Evolutionary conservation across 2,888 invertebrate genomes (phyloP).

Genomic region (Cataglyphis cursor): DNA sequence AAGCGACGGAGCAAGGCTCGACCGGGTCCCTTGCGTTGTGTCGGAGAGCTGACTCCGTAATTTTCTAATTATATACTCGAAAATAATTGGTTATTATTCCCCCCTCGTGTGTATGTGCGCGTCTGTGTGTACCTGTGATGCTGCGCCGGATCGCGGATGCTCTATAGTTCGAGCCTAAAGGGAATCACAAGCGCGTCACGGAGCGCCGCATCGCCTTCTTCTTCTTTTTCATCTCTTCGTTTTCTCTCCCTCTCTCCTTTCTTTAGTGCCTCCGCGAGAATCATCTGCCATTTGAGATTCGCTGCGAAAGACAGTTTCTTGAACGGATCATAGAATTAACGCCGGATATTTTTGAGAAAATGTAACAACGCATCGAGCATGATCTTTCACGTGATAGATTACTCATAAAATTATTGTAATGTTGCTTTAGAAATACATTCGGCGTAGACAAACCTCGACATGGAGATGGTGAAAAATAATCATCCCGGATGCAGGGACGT

Average conservation of each 20-base stretch:
- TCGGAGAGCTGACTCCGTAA: constrained; percentile 84
- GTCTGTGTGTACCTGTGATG: constrained; percentile 69
- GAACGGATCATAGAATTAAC: constrained; percentile 15
- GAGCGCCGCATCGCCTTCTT: constrained; percentile 59
- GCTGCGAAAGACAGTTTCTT: constrained; percentile 20
- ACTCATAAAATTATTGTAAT: not conserved
- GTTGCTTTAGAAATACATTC: not conserved
- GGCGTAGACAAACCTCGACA: not conserved
- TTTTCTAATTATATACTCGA: constrained; percentile 86
- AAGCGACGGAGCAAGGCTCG: constrained; percentile 60
- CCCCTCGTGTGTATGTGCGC: constrained; percentile 71
- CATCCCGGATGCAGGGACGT: constrained; percentile 63
- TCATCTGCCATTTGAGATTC: constrained; percentile 55
- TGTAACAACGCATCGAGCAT: not conserved
- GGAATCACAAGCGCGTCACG: constrained; percentile 83
- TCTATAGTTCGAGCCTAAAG: constrained; percentile 79
- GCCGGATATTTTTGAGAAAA: not conserved
- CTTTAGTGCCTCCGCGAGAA: constrained; percentile 30
- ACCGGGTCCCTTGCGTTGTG: constrained; percentile 78
- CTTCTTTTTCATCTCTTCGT: constrained; percentile 9
- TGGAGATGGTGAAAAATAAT: constrained; percentile 47
- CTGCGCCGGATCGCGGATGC: constrained; percentile 77
- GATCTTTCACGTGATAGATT: not conserved
- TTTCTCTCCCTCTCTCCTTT: constrained; percentile 29
- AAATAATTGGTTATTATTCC: constrained; percentile 86